Base-by-base conservation (phyloP, 2,888 invertebrate species). In the Drosophila fungiperda region DNA sequence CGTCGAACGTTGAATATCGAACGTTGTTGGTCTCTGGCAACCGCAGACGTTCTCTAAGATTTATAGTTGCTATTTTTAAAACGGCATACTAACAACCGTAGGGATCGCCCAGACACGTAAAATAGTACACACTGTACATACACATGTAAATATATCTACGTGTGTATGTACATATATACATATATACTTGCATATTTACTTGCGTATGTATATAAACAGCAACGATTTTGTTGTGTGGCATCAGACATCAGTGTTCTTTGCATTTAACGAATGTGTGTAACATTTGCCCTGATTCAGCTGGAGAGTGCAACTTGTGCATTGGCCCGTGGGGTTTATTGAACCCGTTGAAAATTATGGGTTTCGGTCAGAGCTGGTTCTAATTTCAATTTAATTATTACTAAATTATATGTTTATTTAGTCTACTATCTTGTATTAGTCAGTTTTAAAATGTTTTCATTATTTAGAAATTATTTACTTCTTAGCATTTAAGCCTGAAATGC, bases 11-110 rank as follows among this genome's bases (percentile, higher is more conserved):
- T 57, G 50, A 50, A 55, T 40, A 65, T 50, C 45, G 63, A 80
- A 74, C 75, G 79, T 64, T 62, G 60, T 67, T 68, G 68, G 26
- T 67, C 36, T 67, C 40, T 36, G 69, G 54, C 86, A 57, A 68
- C 71, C 53, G 63, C 59, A 62, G 67, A 79, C 77, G 83, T 73
- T 73, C 68, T 64, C 71, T 72, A 83, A 90, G 90, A 90, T 86
- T 90, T 86, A 87, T 89, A 87, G 86, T 89, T 77, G 89, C 86
- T 87, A 87, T 87, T 87, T 87, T 87, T 90, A 87, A 87, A 88
- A 81, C 84, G 87, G 63, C 73, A 78, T 86, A 74, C 83, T 87
- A 87, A 85, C 84, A 88, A 79, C 77, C 79, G 86, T 87, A 87
- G 87, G 78, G 81, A 78, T 80, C 77, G 62, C 36, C 38, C 55